Evolutionary conservation across 2,797 vertebrate genomes (phyloP), one percentile per base, ranked within the genome.

Genomic region (Labeo calbasu): DNA sequence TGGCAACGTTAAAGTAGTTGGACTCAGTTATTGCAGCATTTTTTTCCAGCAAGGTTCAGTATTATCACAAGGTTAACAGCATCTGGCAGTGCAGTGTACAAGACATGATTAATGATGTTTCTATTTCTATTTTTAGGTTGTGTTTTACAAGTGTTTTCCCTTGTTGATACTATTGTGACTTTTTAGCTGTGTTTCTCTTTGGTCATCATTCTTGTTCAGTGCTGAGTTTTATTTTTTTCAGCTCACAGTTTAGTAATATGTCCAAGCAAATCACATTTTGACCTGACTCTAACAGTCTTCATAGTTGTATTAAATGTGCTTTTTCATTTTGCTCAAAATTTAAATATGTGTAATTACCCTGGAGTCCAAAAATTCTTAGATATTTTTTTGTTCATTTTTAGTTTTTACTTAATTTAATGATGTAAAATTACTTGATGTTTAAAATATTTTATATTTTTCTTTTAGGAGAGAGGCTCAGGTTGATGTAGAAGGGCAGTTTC

Each of bases 401-500:
- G 19, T 21, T 32, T 17, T 28, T 10, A 50, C 19, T 68, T 40
- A 77, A 25, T 50, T 61, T 57, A 12, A 36, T 51, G 6, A 51
- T 36, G 40, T 7, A 28, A 25, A 51, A 43, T 23, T 59, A 9
- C 3, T 43, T 43, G 12, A 68, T 25, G 1, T 25, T 81, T n/a
- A 3, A 50, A 15, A 65, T 82, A 32, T 65, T 32, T 19, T 25
- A 59, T 19, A 25, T 17, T 19, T 28, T 21, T 48, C 0, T 83
- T 85, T 14, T 82, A 99, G 98, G 92, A 97, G 95, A 89, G 98
- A 99, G 91, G 98, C 98, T 15, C 98, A 99, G 86, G 94, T 99
- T 82, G 98, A 99, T 91, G 97, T 99, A 87, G 98, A 99, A 91
- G 98, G 98, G 78, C 98, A 99, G 85, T 99, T 99, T 92, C 95